Evolutionary conservation across 2,113 vertebrate genomes (phyloP).

Genomic region (Paradisaea rubra): DNA sequence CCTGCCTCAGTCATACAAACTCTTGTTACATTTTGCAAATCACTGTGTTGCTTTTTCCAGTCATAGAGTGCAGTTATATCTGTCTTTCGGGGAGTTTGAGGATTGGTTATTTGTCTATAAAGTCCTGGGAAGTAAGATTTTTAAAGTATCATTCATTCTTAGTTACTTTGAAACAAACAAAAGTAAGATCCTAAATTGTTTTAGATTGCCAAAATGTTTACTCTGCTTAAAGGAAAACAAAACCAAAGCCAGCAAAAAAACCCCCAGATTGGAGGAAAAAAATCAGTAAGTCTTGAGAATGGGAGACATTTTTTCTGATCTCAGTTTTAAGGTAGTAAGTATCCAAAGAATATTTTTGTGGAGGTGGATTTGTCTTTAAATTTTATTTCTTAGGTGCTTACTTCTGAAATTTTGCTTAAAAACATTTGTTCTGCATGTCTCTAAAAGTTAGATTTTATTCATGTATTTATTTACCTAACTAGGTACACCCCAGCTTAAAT

Average conservation of each 20-base stretch:
- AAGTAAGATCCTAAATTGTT: background rate
- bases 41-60: background rate
- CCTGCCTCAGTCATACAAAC: background rate
- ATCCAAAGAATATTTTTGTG: background rate
- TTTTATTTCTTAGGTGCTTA: background rate
- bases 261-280: background rate
- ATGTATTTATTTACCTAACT: background rate
- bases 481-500: background rate
- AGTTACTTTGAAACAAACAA: background rate
- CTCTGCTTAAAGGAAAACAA: background rate
- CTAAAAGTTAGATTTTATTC: background rate
- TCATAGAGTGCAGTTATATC: background rate
- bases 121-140: background rate
- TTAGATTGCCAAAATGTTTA: background rate
- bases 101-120: background rate
- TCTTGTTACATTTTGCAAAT: background rate
- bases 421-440: background rate
- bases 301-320: background rate
- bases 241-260: background rate
- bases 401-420: background rate
- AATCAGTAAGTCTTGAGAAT: background rate
- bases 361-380: background rate
- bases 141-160: background rate
- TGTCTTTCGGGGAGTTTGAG: background rate
- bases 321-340: background rate